Conservation (phyloP, 2,797 vertebrate species). For the Oceanodroma leucorhoa region DNA sequence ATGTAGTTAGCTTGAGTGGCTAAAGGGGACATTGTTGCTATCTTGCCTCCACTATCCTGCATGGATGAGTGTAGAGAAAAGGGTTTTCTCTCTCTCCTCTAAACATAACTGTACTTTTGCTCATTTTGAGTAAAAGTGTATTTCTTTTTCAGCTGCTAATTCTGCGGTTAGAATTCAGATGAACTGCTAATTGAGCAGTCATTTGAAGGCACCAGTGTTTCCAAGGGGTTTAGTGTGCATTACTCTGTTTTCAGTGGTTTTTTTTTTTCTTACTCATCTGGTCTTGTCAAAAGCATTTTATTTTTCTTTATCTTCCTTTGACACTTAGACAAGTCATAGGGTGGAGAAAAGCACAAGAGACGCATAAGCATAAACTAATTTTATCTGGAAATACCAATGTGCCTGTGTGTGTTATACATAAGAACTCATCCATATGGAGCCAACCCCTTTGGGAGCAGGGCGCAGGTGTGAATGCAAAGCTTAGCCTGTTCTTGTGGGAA, state of each 20-base stretch:
- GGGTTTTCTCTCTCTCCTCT: background rate
- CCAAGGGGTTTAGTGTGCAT: background rate
- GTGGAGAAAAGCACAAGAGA: background rate
- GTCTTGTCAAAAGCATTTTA: background rate
- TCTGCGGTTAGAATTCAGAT: background rate
- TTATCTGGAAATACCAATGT: background rate
- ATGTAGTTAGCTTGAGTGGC: background rate
- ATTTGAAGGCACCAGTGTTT: background rate
- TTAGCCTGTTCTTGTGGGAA: slow-evolving; percentile 41
- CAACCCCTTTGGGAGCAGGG: background rate
- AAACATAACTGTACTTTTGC: background rate
- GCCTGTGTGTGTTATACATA: background rate
- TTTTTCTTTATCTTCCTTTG: background rate
- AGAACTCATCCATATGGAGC: background rate
- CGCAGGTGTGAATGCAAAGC: background rate
- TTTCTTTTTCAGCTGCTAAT: background rate
- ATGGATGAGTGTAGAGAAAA: background rate
- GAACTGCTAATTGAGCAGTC: background rate
- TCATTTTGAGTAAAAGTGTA: background rate
- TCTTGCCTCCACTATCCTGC: background rate
- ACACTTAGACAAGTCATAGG: background rate
- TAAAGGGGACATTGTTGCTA: rapidly evolving
- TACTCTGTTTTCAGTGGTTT: background rate
- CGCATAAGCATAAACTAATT: background rate
- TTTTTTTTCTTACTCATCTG: background rate